Conservation (phyloP, 1,140 invertebrate genomes). For the Probaryconus sp. region DNA sequence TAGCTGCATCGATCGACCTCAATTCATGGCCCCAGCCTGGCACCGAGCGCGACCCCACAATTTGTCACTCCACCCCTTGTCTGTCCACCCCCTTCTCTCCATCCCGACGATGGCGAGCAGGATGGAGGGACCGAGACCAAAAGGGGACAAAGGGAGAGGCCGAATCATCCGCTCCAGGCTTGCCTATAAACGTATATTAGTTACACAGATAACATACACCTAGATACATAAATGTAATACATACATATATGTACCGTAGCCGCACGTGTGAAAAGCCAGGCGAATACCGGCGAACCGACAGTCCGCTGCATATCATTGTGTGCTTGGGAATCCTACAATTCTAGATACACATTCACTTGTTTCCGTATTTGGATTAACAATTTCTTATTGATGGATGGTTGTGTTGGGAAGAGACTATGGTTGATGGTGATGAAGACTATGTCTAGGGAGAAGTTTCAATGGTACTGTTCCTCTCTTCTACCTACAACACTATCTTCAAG, state of each 20-base stretch:
- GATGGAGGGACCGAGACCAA: background rate
- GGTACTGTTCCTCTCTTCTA: too few relatives aligned
- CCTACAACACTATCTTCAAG: too few relatives aligned
- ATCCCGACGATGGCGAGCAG: background rate
- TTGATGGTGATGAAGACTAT: too few relatives aligned
- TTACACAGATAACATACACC: too few relatives aligned
- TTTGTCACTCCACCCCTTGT: slow-evolving; percentile 66
- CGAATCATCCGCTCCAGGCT: slow-evolving; percentile 35
- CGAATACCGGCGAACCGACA: slow-evolving; percentile 48
- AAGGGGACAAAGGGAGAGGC: slow-evolving; percentile 7
- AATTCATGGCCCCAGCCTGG: slow-evolving; percentile 73
- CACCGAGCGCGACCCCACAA: slow-evolving; percentile 74
- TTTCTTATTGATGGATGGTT: too few relatives aligned
- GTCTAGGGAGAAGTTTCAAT: too few relatives aligned
- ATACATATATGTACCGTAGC: background rate
- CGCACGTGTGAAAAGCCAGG: slow-evolving; percentile 44
- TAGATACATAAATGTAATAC: background rate
- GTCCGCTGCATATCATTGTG: slow-evolving; percentile 45
- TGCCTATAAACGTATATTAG: slow-evolving; percentile 35
- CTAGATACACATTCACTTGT: slow-evolving; percentile 13
- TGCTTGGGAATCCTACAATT: slow-evolving; percentile 33
- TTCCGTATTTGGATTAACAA: slow-evolving; percentile 1
- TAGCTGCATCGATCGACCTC: slow-evolving; percentile 78
- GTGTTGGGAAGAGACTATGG: too few relatives aligned
- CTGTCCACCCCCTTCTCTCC: slow-evolving; percentile 38